Percentiles rank a stretch among this genome's conserved stretches.
Evolutionary conservation across 2,113 vertebrate species (phyloP).

Genomic region (Bambusicola thoracicus): DNA sequence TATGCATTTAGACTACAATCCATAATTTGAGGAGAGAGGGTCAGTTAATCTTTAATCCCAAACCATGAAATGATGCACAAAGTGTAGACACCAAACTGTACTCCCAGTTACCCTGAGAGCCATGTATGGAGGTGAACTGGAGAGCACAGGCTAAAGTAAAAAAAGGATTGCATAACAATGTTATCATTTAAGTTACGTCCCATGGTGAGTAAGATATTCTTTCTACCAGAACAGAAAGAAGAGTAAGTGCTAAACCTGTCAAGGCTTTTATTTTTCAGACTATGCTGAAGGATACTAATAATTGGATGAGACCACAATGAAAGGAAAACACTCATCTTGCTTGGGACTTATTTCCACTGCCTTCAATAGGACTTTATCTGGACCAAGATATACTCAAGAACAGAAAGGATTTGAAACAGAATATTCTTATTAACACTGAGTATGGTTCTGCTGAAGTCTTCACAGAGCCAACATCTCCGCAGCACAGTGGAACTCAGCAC

Average conservation of each 20-base stretch:
- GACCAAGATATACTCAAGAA: background rate
- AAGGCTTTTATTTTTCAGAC: background rate
- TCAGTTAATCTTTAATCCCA: background rate
- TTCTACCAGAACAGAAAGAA: background rate
- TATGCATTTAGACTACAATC: background rate
- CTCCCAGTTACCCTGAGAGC: background rate
- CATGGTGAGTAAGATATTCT: background rate
- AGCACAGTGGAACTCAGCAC: no score
- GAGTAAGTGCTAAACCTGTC: background rate
- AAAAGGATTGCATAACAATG: background rate
- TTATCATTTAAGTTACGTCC: background rate
- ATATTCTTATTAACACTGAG: background rate
- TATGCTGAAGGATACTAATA: background rate
- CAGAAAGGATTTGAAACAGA: background rate
- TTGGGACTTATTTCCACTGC: background rate
- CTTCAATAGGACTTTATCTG: slow-evolving; percentile 11
- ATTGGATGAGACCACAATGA: background rate
- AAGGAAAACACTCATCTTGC: background rate
- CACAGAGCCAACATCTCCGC: background rate
- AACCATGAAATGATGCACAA: background rate
- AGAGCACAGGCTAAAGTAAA: background rate
- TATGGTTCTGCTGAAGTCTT: background rate
- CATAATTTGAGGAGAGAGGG: background rate
- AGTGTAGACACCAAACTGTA: background rate
- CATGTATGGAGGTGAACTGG: background rate